A percentile compares a stretch with the other conserved stretches of the same genome.
Evolutionary conservation across 2,888 invertebrate genomes (phyloP).

Genomic region (Chirona hameri): DNA sequence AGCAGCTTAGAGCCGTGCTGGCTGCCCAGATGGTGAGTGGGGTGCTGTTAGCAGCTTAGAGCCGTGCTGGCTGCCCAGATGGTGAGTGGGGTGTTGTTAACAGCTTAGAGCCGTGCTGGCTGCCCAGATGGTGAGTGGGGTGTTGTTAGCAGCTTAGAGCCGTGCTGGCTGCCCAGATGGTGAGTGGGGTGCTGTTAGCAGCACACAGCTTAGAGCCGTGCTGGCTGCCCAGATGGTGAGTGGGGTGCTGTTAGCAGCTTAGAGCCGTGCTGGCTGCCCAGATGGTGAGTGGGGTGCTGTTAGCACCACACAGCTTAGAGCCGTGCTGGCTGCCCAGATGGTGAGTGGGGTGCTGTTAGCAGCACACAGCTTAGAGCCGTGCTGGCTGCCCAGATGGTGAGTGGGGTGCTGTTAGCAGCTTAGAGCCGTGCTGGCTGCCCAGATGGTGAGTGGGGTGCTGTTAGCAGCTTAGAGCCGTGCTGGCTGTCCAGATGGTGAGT

Average conservation of each 20-base stretch:
- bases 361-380: not conserved
- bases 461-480: not conserved
- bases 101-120: too few relatives aligned
- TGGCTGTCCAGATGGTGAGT: conserved; percentile 36
- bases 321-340: too few relatives aligned
- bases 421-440: too few relatives aligned
- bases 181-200: conserved; percentile 34
- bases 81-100: conserved; percentile 34
- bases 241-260: not conserved
- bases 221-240: conserved; percentile 6
- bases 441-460: conserved; percentile 1
- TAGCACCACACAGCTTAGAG: too few relatives aligned
- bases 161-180: conserved; percentile 32
- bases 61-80: conserved; percentile 10
- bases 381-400: conserved; percentile 36
- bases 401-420: too few relatives aligned
- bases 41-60: not conserved
- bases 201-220: too few relatives aligned
- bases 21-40: conserved; percentile 11
- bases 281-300: conserved; percentile 36
- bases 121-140: too few relatives aligned
- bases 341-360: too few relatives aligned
- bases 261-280: not conserved
- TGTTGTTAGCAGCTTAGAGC: too few relatives aligned
- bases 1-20: too few relatives aligned